Conservation (phyloP, 2,888 invertebrate genomes). For the Hyalella azteca region DNA sequence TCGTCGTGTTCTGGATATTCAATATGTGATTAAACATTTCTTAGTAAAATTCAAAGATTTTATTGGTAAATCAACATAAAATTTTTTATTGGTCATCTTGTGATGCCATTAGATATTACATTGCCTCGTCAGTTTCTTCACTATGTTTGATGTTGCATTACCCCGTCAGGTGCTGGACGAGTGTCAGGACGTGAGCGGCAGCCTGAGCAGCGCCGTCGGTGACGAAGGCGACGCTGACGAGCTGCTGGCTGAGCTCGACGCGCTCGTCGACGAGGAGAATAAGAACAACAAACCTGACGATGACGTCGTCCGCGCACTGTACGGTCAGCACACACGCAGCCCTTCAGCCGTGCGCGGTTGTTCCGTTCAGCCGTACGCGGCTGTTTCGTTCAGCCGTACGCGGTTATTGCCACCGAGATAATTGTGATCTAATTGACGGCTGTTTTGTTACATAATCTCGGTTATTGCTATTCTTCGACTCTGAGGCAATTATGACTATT, state of each 20-base stretch:
- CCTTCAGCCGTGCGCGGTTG: too few species aligned
- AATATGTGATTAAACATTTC: not conserved
- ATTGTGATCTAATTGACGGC: too few species aligned
- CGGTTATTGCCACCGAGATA: too few species aligned
- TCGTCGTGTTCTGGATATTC: not conserved
- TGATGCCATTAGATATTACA: too few species aligned
- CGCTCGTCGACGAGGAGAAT: not conserved
- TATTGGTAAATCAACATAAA: not conserved
- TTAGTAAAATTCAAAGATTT: not conserved
- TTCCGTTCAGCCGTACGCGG: too few species aligned
- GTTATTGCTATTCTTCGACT: too few species aligned
- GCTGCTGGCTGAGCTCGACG: slow-evolving; percentile 2
- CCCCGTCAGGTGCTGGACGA: slow-evolving; percentile 12
- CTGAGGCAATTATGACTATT: too few species aligned
- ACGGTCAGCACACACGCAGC: too few species aligned
- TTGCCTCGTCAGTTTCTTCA: not conserved
- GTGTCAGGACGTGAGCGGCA: slow-evolving; percentile 27
- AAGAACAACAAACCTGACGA: not conserved
- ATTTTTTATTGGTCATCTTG: not conserved
- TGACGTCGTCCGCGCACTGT: not conserved
- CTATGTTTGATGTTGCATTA: not conserved
- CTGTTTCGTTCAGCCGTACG: too few species aligned
- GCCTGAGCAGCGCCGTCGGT: not conserved
- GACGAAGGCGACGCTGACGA: not conserved
- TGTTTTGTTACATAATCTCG: too few species aligned